A percentile compares a stretch with the other conserved stretches of the same genome.
phyloP scores from a whole-genome alignment of 1,140 invertebrate species.

The Rhysida immarginata region DNA sequence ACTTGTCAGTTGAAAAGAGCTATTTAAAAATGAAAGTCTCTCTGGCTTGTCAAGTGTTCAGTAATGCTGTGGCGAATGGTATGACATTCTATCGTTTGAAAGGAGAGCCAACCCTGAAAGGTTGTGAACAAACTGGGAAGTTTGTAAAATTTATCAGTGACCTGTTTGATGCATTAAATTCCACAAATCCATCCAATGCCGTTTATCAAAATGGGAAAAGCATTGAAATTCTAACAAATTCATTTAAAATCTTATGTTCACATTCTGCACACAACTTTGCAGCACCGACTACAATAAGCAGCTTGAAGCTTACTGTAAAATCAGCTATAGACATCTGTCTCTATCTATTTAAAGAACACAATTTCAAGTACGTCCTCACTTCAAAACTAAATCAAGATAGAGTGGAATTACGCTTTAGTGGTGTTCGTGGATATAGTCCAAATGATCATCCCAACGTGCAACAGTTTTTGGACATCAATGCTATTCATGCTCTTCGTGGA shows the following conservation, averaged over 20 bases:
- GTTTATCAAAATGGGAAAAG: background rate
- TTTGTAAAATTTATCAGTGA: background rate
- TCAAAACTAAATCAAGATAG: background rate
- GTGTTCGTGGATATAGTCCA: background rate
- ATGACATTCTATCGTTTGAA: background rate
- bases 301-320: too few relatives aligned
- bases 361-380: background rate
- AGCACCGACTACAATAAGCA: background rate
- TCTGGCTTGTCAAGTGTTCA: background rate
- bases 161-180: background rate
- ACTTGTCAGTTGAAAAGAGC: background rate
- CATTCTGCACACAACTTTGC: background rate
- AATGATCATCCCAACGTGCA: constrained; percentile 4
- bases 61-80: background rate
- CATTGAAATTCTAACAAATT: background rate
- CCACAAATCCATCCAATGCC: background rate
- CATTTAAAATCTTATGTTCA: background rate
- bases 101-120: background rate
- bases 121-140: background rate
- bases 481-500: background rate
- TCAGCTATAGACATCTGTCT: background rate
- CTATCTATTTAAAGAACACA: background rate
- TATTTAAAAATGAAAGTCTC: background rate
- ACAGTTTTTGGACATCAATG: background rate
- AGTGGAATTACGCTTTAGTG: background rate